phyloP scores from a whole-genome alignment of 2,888 invertebrate species.

The Nezara viridula region DNA sequence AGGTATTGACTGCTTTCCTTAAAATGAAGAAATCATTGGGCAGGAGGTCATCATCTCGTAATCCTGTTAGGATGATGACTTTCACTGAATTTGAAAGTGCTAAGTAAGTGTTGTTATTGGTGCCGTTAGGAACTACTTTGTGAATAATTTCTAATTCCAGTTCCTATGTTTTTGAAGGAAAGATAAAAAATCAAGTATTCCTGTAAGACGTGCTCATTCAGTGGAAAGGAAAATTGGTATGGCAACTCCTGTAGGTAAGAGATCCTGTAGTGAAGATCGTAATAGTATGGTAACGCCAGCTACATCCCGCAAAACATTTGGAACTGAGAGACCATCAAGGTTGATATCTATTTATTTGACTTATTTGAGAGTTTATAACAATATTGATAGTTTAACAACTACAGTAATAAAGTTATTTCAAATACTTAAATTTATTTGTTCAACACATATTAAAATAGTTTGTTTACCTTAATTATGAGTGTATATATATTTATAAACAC shows the following conservation, averaged over 20 bases:
- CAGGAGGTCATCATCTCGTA: conserved; percentile 51
- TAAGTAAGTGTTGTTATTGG: not conserved
- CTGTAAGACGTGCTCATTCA: conserved; percentile 43
- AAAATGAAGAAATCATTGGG: conserved; percentile 52
- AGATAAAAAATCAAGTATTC: conserved; percentile 48
- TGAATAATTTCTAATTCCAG: not conserved
- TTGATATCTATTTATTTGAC: not conserved
- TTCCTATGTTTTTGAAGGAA: conserved; percentile 31
- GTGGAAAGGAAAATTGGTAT: conserved; percentile 40
- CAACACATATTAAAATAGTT: not conserved
- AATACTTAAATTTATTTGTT: not conserved
- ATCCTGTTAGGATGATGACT: conserved; percentile 42
- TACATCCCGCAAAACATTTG: conserved; percentile 20
- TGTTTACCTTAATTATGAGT: not conserved
- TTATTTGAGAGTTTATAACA: not conserved
- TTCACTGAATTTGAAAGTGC: conserved; percentile 51
- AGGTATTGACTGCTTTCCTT: not conserved
- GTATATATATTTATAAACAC: too few species aligned
- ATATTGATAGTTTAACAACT: not conserved
- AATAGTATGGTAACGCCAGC: conserved; percentile 45
- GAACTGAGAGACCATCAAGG: conserved; percentile 58
- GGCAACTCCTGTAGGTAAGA: conserved; percentile 36
- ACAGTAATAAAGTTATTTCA: not conserved
- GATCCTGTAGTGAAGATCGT: conserved; percentile 53
- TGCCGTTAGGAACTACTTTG: not conserved